These are phyloP conservation scores for Fulmarus glacialis DNA, from an alignment of 2,113 vertebrate genomes.

Conservation along the genomic window DNA sequence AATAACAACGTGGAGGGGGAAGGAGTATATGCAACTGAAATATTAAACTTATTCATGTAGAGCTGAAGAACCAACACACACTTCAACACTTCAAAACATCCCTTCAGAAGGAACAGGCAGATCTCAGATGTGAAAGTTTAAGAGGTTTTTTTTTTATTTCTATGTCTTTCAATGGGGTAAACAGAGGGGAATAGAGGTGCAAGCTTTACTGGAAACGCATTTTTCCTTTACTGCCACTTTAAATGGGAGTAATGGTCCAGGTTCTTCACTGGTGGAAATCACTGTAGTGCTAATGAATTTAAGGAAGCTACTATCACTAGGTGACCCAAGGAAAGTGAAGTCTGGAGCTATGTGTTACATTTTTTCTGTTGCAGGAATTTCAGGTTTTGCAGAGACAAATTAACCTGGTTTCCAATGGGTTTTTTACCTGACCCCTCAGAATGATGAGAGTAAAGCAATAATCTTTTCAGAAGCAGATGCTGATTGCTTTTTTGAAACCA, in stretches of 20 bases:
- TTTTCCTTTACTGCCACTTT: neutral
- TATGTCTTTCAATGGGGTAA: neutral
- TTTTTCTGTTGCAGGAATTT: neutral
- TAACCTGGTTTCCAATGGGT: neutral
- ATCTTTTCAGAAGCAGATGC: neutral
- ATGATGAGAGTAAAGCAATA: neutral
- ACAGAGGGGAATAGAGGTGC: neutral
- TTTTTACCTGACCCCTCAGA: neutral
- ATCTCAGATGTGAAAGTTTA: neutral
- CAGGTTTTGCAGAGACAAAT: neutral
- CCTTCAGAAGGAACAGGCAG: neutral
- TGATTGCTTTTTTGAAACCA: neutral
- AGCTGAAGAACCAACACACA: neutral
- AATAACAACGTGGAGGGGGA: neutral
- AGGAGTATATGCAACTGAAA: neutral
- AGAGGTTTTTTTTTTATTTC: neutral
- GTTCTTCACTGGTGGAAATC: neutral
- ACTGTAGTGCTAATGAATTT: neutral
- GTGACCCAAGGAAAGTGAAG: neutral
- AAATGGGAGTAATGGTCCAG: neutral
- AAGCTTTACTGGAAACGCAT: neutral
- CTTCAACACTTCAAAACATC: neutral
- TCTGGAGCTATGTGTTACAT: rapidly evolving
- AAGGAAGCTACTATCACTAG: neutral
- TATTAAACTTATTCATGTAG: neutral